Evolutionary conservation across 2,113 vertebrate genomes (phyloP).

Genomic region (Parus major): DNA sequence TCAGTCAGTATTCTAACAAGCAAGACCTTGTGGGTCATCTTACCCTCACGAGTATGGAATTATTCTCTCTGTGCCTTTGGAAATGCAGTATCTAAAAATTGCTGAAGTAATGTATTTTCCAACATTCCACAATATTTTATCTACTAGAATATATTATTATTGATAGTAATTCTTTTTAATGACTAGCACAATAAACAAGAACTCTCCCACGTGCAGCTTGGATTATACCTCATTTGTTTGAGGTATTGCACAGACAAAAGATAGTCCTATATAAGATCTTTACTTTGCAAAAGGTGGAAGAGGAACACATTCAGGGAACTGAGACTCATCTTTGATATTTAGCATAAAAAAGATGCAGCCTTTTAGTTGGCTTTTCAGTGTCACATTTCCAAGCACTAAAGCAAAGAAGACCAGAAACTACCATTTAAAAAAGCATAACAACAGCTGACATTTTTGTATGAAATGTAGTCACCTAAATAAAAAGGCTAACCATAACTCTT

Average conservation of each 20-base stretch:
- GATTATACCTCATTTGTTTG: background rate
- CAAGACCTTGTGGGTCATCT: background rate
- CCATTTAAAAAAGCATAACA: background rate
- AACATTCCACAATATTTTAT: background rate
- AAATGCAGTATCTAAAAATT: background rate
- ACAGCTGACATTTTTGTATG: background rate
- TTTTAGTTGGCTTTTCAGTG: background rate
- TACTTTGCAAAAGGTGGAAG: background rate
- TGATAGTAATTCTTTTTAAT: background rate
- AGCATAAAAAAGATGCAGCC: background rate
- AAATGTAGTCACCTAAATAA: background rate
- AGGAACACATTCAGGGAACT: background rate
- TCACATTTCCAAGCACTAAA: background rate
- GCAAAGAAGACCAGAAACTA: background rate
- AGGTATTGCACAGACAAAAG: background rate
- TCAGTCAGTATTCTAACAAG: background rate
- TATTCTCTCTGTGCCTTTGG: background rate
- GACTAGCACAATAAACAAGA: background rate
- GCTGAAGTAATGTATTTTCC: background rate
- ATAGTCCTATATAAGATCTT: background rate
- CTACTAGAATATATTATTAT: background rate
- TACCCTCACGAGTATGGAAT: background rate
- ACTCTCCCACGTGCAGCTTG: background rate
- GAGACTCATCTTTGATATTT: background rate
- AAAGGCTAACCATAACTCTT: background rate